Percentiles rank a stretch among this genome's conserved stretches.
These are phyloP conservation scores for Xiphorhynchus erythropygius DNA, from an alignment of 2,797 vertebrate species.

Conservation along the genomic window DNA sequence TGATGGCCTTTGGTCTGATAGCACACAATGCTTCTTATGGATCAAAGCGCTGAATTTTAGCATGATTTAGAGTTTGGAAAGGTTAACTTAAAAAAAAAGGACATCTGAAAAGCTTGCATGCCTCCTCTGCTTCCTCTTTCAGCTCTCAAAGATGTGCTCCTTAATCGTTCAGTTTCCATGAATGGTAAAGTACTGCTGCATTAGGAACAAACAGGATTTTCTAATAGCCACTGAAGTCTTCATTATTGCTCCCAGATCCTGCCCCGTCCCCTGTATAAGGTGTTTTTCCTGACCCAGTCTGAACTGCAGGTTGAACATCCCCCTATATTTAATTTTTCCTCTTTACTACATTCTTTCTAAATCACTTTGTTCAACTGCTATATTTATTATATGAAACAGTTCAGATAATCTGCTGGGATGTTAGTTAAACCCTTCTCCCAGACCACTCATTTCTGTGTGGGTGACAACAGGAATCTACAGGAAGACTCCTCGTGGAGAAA, in stretches of 20 bases:
- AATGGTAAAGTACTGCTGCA: background rate
- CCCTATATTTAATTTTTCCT: background rate
- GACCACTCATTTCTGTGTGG: background rate
- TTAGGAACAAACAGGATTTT: background rate
- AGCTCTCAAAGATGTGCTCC: background rate
- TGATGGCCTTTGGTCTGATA: background rate
- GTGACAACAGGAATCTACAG: background rate
- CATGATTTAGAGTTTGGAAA: background rate
- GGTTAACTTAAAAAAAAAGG: background rate
- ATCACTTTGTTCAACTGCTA: background rate
- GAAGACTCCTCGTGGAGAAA: constrained; percentile 1
- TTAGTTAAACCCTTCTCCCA: background rate
- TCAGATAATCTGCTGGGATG: background rate
- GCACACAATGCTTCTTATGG: background rate
- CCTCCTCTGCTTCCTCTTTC: background rate
- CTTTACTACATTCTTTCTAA: background rate
- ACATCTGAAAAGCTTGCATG: background rate
- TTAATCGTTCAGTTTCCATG: background rate
- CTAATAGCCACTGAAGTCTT: background rate
- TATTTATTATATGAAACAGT: background rate
- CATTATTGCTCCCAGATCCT: background rate
- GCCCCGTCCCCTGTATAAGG: background rate
- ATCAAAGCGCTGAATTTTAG: constrained; percentile 17
- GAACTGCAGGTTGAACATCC: background rate
- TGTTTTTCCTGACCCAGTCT: background rate